Conservation (phyloP, 2,888 invertebrate species). For the Dyspetes luteomarginatus region DNA sequence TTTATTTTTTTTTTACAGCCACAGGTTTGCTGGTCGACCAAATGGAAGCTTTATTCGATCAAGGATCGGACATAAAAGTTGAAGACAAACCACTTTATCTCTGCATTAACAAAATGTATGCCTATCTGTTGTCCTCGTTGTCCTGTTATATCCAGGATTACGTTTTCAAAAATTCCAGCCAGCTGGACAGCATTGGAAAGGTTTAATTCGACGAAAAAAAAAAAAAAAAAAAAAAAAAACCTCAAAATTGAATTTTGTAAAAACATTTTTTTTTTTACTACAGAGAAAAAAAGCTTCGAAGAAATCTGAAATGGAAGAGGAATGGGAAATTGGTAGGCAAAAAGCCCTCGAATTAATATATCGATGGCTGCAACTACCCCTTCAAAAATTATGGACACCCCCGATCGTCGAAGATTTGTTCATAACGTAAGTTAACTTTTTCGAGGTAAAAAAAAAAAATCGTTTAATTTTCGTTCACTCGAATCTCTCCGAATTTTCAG, state of each 20-base stretch:
- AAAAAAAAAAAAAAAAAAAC: background rate
- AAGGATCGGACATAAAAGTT: slow-evolving; percentile 63
- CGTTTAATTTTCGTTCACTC: background rate
- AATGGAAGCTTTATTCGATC: slow-evolving; percentile 72
- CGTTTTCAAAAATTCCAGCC: slow-evolving; percentile 64
- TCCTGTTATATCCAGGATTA: slow-evolving; percentile 75
- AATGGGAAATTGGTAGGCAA: slow-evolving; percentile 89
- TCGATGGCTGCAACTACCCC: slow-evolving; percentile 88
- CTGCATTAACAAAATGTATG: slow-evolving; percentile 78
- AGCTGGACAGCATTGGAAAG: slow-evolving; percentile 69
- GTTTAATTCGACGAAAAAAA: slow-evolving; percentile 60
- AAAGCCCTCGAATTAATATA: slow-evolving; percentile 88
- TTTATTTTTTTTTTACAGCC: slow-evolving; percentile 63
- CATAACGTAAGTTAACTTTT: slow-evolving; percentile 87
- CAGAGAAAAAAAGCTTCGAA: slow-evolving; percentile 76
- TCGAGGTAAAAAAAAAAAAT: slow-evolving; percentile 14
- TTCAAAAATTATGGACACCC: slow-evolving; percentile 92
- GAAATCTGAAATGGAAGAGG: slow-evolving; percentile 84
- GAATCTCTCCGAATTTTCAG: slow-evolving; percentile 82
- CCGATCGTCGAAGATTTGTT: slow-evolving; percentile 93
- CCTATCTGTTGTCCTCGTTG: slow-evolving; percentile 76
- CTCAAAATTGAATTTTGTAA: slow-evolving; percentile 10
- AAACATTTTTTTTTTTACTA: slow-evolving; percentile 65
- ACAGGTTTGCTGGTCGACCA: slow-evolving; percentile 71
- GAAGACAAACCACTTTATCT: slow-evolving; percentile 71